These are phyloP conservation scores for Calephelis virginiensis DNA, from an alignment of 1,140 invertebrate species.

Conservation along the genomic window DNA sequence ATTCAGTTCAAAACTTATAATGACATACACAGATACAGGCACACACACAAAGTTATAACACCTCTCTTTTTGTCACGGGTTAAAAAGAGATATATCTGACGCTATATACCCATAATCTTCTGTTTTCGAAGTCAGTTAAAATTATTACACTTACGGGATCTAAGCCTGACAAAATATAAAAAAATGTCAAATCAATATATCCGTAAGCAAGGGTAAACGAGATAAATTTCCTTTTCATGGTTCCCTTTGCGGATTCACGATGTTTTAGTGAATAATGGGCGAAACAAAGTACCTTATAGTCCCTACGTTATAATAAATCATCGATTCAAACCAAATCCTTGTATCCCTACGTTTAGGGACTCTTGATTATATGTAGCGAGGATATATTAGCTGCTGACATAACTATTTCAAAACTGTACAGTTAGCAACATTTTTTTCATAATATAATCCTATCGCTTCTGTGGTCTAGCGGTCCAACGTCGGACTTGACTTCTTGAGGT, in stretches of 20 bases:
- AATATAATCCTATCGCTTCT: not conserved
- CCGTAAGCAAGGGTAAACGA: constrained; percentile 18
- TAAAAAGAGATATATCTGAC: fast-evolving
- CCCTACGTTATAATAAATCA: constrained; percentile 44
- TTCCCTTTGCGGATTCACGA: constrained; percentile 44
- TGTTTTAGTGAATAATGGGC: constrained; percentile 62
- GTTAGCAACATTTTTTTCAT: not conserved
- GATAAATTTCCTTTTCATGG: constrained; percentile 21
- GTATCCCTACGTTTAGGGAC: constrained; percentile 19
- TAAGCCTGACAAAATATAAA: constrained; percentile 5
- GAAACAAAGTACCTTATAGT: constrained; percentile 47
- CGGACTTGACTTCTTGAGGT: no score
- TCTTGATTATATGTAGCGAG: constrained; percentile 5
- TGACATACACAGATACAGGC: no score
- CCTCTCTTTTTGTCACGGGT: no score
- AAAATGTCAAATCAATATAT: constrained; percentile 21
- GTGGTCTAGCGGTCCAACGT: no score
- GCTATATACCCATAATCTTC: fast-evolving
- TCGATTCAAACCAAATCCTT: constrained; percentile 24
- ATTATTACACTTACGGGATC: not conserved
- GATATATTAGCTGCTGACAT: not conserved
- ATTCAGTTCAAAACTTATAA: no score
- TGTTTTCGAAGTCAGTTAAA: no score
- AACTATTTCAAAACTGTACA: not conserved
- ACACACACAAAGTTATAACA: no score